Base-by-base conservation (phyloP, 2,888 invertebrate species). In the Poecilus cupreus region DNA sequence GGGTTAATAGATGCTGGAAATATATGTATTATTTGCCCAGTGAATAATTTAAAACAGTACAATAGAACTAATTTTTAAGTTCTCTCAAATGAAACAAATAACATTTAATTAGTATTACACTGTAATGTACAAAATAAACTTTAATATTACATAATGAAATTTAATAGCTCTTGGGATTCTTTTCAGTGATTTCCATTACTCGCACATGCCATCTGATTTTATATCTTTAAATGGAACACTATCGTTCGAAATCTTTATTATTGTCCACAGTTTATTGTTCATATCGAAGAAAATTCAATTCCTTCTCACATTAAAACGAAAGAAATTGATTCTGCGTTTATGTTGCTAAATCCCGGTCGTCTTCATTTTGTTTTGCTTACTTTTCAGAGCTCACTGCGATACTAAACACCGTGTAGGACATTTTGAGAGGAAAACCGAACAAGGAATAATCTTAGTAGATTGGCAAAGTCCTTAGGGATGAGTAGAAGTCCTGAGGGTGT, bases 221-320 rank as follows among this genome's bases (percentile, higher is more conserved):
- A 57, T 57, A 68, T 68, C 64, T 68, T 18, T 18, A 37, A 37
- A 68, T 37, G 37, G 64, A 13, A 32, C 24, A 60, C 16, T 54
- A 54, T 54, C 18, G 54, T 11, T 60, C 60, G 16, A 32, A 13
- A 60, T 5, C 13, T 60, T 64, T 68, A 18, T 32, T 68, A 68
- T 37, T 68, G 64, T 68, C 64, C 16, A 11, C 32, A 68, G 16
- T 68, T 68, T 68, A 68, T 37, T 32, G 37, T 68, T 68, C 37
- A 68, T 68, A 68, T 68, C 37, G 37, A 37, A 8, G 10, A 37
- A 32, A 37, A 68, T 60, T 37, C 64, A 68, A 68, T 68, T 68
- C 37, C 39, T 32, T 32, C 32, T 8, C 32, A 37, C 64, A 68
- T 68, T 68, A 68, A 68, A 37, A 18, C 8, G 18, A 37, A 68